Base-by-base conservation (phyloP, 2,113 vertebrate genomes). In the Mobula hypostoma region DNA sequence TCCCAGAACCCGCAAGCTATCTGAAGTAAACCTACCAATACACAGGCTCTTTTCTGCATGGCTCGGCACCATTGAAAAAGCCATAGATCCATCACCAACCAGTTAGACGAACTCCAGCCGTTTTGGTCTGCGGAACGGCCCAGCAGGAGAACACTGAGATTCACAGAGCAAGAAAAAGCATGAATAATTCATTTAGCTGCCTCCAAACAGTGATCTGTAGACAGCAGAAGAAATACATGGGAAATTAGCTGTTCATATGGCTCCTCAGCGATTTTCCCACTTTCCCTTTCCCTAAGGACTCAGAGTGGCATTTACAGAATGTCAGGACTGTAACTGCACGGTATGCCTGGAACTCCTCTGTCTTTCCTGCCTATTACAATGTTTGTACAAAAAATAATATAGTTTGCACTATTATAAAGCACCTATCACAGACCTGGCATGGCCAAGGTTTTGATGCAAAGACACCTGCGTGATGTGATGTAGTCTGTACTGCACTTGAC, bases 161-260 rank as follows among this genome's bases (percentile, higher is more conserved):
- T 88, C 29, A 6, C 85, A 66, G 61, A 66, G 32, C 19, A 66
- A 66, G 66, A 90, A 90, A 27, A 15, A 68, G 17, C 29, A 15
- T 90, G 61, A 90, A 90, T 90, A 36, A 90, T 90, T 90, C 85
- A 90, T 32, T 7, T 66, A 32, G 85, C 85, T 90, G 85, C 85
- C 29, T 88, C 83, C 29, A 66, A 90, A 90, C 85, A 32, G 29
- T 2, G 14, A 66, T 32, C 61, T 40, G 17, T 63, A 19, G n/a
- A 66, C 5, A 68, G 61, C 7, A 63, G 29, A 90, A 90, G 56
- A 90, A 68, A 21, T 21, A 66, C 32, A 68, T 90, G 85, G 85
- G 61, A 90, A 90, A 32, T 19, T 19, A 68, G n/a, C 29, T 17
- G n/a, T 19, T 32, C 6, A 32, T 66, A 66, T 66, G 61, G n/a